Base-by-base conservation (phyloP, 2,113 vertebrate genomes). In the Perca fluviatilis region DNA sequence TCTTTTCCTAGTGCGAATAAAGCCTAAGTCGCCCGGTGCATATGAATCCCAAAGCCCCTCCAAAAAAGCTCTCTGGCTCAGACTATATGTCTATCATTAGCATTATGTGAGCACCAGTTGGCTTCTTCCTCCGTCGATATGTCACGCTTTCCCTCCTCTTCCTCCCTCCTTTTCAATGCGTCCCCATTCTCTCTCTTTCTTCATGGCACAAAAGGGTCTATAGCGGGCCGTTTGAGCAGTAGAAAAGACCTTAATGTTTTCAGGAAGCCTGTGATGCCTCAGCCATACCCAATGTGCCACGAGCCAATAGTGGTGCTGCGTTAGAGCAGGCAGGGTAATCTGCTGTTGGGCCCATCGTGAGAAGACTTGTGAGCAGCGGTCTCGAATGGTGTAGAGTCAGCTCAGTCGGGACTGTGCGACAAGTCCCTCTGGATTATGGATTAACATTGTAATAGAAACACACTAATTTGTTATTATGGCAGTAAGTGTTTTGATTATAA, bases 171-270 rank as follows among this genome's bases (percentile, higher is more conserved):
- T 86, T 84, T 66, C 60, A 79, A 83, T 61, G 78, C 46, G 15
- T 61, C 80, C 82, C 60, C 40, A 61, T 82, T 84, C 74, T 69
- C 80, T 90, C 74, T 66, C 80, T 91, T 84, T 82, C 83, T 86
- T 74, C 5, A 0, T 3, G 56, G 46, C 78, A 88, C 87, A 90
- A 87, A 87, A 18, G 75, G 50, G 72, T 85, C 75, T 78, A 82
- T 60, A 68, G 84, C 47, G 3, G 62, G 60, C 72, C 11, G 73
- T 84, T 83, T 81, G 73, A 84, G 82, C 75, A 15, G 54, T 10
- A 81, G 74, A 82, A 89, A 89, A 77, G 79, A 61, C 81, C 87
- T 79, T 87, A 91, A 89, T 89, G 91, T 87, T 88, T 90, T 88
- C 85, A 86, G 89, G 89, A 86, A 92, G 90, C 80, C 61, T 58